Conservation (phyloP, 2,888 invertebrate genomes). For the Cremastinae sp. region DNA sequence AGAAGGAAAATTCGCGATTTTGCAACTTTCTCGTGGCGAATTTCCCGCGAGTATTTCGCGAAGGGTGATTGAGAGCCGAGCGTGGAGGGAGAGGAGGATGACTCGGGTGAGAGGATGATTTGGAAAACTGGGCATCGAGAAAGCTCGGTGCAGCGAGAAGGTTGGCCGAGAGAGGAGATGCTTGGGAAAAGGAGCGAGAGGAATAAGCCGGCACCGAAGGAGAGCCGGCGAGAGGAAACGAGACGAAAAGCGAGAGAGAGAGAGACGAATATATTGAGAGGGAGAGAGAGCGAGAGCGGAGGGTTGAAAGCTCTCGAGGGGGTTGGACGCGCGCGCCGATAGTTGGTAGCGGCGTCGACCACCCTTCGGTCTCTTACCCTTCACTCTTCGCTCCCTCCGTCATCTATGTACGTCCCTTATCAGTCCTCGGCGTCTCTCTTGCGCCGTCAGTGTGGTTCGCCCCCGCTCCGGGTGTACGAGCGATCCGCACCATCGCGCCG, state of each 20-base stretch:
- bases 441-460: constrained; percentile 15
- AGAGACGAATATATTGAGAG: constrained; percentile 15
- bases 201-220: constrained; percentile 47
- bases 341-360: constrained; percentile 32
- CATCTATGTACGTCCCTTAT: constrained; percentile 7
- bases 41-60: too few species aligned
- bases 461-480: constrained; percentile 39
- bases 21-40: too few species aligned
- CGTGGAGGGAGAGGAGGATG: too few species aligned
- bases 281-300: constrained; percentile 39
- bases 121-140: too few species aligned
- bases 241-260: constrained; percentile 39
- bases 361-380: constrained; percentile 40
- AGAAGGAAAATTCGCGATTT: too few species aligned
- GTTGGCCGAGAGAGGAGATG: constrained; percentile 52
- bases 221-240: constrained; percentile 36
- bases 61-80: too few species aligned
- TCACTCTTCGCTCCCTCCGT: constrained; percentile 24
- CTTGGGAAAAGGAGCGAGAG: too few species aligned
- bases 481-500: constrained; percentile 37
- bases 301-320: constrained; percentile 49
- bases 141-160: constrained; percentile 31
- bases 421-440: constrained; percentile 6
- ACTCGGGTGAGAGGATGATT: too few species aligned
- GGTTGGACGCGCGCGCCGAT: constrained; percentile 53